Evolutionary conservation across 1,140 invertebrate species (phyloP).

Genomic region (Copidosoma floridanum): DNA sequence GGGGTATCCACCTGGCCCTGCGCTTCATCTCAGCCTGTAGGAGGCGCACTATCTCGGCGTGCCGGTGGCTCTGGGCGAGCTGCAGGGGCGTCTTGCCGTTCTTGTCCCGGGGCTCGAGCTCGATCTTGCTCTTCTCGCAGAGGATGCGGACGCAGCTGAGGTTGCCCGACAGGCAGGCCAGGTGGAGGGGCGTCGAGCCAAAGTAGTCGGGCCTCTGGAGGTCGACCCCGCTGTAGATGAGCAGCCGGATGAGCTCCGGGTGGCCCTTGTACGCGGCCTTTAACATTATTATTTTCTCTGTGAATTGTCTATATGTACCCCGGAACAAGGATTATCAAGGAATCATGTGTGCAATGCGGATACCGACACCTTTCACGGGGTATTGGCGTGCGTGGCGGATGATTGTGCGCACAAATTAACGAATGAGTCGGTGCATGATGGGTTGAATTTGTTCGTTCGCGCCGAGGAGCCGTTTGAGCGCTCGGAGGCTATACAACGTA

Average conservation of each 20-base stretch:
- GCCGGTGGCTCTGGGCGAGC: constrained; percentile 82
- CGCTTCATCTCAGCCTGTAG: constrained; percentile 78
- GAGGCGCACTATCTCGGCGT: constrained; percentile 78
- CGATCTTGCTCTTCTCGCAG: constrained; percentile 86
- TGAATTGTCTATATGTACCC: too few relatives aligned
- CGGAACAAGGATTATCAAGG: too few relatives aligned
- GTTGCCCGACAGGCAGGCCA: constrained; percentile 88
- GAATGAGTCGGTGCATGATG: too few relatives aligned
- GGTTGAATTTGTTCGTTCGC: too few relatives aligned
- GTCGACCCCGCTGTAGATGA: constrained; percentile 89
- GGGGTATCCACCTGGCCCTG: constrained; percentile 79
- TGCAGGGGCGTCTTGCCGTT: constrained; percentile 89
- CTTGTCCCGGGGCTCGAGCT: constrained; percentile 81
- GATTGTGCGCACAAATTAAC: too few relatives aligned
- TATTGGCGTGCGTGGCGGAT: too few relatives aligned
- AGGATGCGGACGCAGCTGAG: constrained; percentile 76
- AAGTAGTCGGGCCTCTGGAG: constrained; percentile 88
- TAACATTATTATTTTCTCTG: too few relatives aligned
- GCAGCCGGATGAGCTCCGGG: constrained; percentile 78
- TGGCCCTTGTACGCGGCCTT: constrained; percentile 91
- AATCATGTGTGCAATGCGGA: too few relatives aligned
- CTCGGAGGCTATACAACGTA: too few relatives aligned
- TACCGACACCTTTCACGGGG: too few relatives aligned
- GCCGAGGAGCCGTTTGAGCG: too few relatives aligned
- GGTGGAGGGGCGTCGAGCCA: constrained; percentile 87